These are phyloP conservation scores for Margaritifera margaritifera DNA, from an alignment of 2,888 invertebrate genomes.

Conservation along the genomic window DNA sequence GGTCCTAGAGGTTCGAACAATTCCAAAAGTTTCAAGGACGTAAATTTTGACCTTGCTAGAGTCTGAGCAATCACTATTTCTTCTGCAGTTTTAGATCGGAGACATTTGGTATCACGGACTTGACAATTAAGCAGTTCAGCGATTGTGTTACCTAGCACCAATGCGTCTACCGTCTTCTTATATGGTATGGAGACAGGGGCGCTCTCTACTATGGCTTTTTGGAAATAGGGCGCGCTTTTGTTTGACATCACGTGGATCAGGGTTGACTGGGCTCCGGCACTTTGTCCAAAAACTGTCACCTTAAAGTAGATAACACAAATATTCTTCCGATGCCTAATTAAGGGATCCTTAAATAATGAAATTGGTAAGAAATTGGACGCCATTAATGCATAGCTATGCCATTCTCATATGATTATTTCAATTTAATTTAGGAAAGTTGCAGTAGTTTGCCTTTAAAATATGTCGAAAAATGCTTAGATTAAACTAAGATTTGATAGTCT, in stretches of 20 bases:
- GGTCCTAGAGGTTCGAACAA: constrained; percentile 55
- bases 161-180: constrained; percentile 36
- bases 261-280: constrained; percentile 53
- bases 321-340: background rate
- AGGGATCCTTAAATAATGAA: background rate
- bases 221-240: constrained; percentile 35
- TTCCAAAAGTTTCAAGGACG: constrained; percentile 47
- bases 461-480: no score
- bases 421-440: no score
- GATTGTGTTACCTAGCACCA: constrained; percentile 35
- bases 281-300: constrained; percentile 53
- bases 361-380: no score
- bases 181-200: constrained; percentile 44
- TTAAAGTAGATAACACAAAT: constrained; percentile 12
- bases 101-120: constrained; percentile 35
- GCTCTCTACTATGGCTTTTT: constrained; percentile 43
- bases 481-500: no score
- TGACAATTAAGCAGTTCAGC: constrained; percentile 34
- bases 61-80: constrained; percentile 44
- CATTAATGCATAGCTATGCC: no score
- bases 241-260: constrained; percentile 39
- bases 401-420: no score
- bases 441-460: no score
- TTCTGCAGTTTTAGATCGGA: constrained; percentile 33
- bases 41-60: constrained; percentile 23